phyloP scores from a whole-genome alignment of 2,888 invertebrate genomes.

The Hemaris fuciformis region DNA sequence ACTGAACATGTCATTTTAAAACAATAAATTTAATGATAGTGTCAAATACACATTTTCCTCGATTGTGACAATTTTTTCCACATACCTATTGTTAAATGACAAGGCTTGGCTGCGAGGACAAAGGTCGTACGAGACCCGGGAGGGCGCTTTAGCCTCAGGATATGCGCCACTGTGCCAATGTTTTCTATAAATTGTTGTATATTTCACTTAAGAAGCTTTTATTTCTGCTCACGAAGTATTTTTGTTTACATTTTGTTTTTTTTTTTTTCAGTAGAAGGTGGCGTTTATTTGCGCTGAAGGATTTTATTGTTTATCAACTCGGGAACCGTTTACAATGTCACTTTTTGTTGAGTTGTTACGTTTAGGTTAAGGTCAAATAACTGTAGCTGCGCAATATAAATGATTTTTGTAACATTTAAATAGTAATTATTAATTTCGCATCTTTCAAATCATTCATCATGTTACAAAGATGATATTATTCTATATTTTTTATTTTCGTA shows the following conservation, averaged over 20 bases:
- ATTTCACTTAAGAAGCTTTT: conserved; percentile 25
- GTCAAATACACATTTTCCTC: neutral
- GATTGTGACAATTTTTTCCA: neutral
- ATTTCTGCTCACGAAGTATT: conserved; percentile 9
- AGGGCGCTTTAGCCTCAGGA: conserved; percentile 26
- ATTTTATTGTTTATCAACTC: neutral
- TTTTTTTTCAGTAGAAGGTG: neutral
- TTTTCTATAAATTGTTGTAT: conserved; percentile 39
- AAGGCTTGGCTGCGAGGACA: conserved; percentile 4
- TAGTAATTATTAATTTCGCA: too few relatives aligned
- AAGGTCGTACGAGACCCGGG: conserved; percentile 25
- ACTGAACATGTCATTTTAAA: neutral
- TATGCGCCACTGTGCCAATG: conserved; percentile 23
- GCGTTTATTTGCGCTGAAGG: neutral
- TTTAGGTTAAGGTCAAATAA: neutral
- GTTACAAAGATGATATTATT: too few relatives aligned
- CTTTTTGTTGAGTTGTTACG: neutral
- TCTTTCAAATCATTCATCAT: too few relatives aligned
- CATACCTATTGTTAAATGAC: conserved; percentile 8
- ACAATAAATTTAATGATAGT: neutral
- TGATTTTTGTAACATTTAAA: neutral
- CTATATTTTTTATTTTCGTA: too few relatives aligned
- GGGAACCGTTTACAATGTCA: neutral
- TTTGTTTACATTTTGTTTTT: neutral
- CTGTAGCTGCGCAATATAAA: neutral